Evolutionary conservation across 2,888 invertebrate species (phyloP), one percentile per base, ranked within the genome.

Genomic region (Nomada lathburiana): DNA sequence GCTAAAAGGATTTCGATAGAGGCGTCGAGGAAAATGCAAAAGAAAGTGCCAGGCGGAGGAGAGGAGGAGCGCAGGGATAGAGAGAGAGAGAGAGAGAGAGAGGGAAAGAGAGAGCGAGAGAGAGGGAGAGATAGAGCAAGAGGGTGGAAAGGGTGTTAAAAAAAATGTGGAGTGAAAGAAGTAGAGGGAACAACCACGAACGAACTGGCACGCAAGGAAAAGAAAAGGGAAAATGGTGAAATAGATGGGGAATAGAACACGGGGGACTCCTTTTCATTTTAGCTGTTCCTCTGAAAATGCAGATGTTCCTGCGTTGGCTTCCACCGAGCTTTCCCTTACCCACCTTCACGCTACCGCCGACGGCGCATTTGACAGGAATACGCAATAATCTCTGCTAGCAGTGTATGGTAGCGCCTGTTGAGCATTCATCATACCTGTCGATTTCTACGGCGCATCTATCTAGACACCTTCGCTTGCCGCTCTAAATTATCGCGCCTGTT

Each of bases 401-500:
- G 86, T 86, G 74, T 86, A 88, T 83, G 84, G 80, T 80, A 78
- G 88, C 86, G 86, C 88, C 86, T 88, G 88, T 90, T 88, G 89
- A 91, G 89, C 91, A 91, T 91, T 91, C 89, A 91, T 91, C 91
- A 91, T 90, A 91, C 85, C 90, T 90, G 90, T 91, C 91, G 91
- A 91, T 91, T 88, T 91, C 89, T 87, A 88, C 88, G 86, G 87
- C 83, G 86, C 91, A 88, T 91, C 90, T 90, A 91, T 91, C 91
- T 87, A 89, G 90, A 89, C 90, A 89, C 89, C 89, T 90, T 88
- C 89, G 87, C 88, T 88, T 89, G 83, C 90, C 85, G 89, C 89
- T 90, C 89, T 91, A 90, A 91, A 91, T 91, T 90, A 91, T 91
- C 91, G 88, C 89, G 88, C 86, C 87, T 87, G 88, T 84, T 82